phyloP scores from a whole-genome alignment of 2,797 vertebrate genomes.

The Alectoris magna region DNA sequence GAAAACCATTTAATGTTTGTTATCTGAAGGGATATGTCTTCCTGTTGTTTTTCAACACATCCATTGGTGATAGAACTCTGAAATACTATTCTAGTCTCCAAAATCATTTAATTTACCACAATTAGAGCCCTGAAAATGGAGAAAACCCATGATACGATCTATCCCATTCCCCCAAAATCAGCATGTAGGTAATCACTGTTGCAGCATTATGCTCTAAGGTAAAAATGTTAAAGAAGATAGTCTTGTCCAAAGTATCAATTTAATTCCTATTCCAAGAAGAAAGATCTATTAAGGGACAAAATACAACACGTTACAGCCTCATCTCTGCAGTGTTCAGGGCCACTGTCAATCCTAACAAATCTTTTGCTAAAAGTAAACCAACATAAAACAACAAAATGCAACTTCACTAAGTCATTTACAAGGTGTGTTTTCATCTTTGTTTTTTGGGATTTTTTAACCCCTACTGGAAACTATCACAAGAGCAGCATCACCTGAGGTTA shows the following conservation, averaged over 20 bases:
- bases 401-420: background rate
- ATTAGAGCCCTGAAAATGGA: background rate
- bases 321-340: background rate
- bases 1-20: background rate
- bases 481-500: background rate
- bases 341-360: background rate
- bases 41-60: background rate
- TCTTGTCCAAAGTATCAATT: background rate
- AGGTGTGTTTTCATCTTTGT: no score
- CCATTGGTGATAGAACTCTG: background rate
- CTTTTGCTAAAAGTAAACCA: background rate
- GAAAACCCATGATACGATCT: background rate
- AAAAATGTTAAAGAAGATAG: background rate
- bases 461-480: background rate
- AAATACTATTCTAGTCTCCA: background rate
- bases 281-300: background rate
- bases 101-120: background rate
- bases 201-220: background rate
- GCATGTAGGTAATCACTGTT: background rate
- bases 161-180: accelerated
- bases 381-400: background rate
- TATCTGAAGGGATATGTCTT: background rate
- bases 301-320: background rate
- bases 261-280: background rate
- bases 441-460: background rate